phyloP scores from a whole-genome alignment of 1,140 invertebrate genomes.

The Drosophila ironensis region DNA sequence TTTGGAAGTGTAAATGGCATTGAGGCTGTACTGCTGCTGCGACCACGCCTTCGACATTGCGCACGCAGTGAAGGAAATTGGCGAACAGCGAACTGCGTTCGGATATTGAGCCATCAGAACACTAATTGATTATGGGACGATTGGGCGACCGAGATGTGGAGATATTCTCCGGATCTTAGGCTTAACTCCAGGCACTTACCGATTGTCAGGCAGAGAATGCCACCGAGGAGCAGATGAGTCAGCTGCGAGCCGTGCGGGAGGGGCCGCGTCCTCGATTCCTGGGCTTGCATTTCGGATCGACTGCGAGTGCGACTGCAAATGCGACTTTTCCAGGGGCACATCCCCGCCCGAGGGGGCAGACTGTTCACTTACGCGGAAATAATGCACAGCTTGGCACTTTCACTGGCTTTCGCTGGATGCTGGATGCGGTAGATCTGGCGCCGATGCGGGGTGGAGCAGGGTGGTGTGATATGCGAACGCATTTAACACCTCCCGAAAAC shows the following conservation, averaged over 20 bases:
- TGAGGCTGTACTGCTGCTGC: not conserved
- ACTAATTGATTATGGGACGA: constrained; percentile 31
- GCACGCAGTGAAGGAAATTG: constrained; percentile 20
- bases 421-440: constrained; percentile 4
- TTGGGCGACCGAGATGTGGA: not conserved
- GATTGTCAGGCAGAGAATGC: constrained; percentile 61
- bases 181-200: constrained; percentile 46
- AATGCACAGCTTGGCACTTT: constrained; percentile 67
- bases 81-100: not conserved
- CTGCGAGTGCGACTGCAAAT: constrained; percentile 9
- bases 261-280: constrained; percentile 36
- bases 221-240: constrained; percentile 55
- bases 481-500: constrained; percentile 57
- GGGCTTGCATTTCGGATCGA: constrained; percentile 62
- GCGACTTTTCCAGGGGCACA: constrained; percentile 65
- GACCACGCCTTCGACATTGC: constrained; percentile 26
- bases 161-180: not conserved
- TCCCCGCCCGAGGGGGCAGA: constrained; percentile 37
- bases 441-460: not conserved
- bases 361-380: constrained; percentile 75
- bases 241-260: constrained; percentile 39
- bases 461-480: constrained; percentile 45
- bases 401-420: constrained; percentile 37
- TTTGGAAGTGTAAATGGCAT: not conserved
- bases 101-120: constrained; percentile 28